Conservation (phyloP, 2,888 invertebrate genomes). For the Miltochrista miniata region DNA sequence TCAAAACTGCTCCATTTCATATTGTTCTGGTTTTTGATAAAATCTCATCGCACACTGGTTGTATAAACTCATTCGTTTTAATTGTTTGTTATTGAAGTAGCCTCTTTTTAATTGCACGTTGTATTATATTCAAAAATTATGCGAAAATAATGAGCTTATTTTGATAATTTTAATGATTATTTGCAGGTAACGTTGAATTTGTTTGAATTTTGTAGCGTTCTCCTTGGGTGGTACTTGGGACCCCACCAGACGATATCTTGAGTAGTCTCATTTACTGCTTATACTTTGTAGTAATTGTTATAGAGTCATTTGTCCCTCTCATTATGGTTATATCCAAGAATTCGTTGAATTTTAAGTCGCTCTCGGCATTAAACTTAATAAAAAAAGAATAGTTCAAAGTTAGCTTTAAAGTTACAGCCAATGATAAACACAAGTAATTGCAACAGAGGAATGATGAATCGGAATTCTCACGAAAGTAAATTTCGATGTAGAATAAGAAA, state of each 20-base stretch:
- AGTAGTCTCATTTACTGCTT: conserved; percentile 3
- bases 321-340: neutral
- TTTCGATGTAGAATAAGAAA: no score
- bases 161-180: conserved; percentile 36
- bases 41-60: conserved; percentile 24
- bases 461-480: no score
- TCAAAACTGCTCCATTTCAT: conserved; percentile 20
- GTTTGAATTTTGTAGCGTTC: conserved; percentile 16
- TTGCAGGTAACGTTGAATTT: conserved; percentile 27
- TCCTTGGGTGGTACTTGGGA: conserved; percentile 27
- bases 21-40: conserved; percentile 33
- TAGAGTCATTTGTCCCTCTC: neutral
- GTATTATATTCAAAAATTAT: conserved; percentile 46
- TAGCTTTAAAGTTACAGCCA: no score
- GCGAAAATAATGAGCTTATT: conserved; percentile 48
- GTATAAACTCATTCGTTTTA: conserved; percentile 22
- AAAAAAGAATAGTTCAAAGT: no score
- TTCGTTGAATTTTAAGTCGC: neutral
- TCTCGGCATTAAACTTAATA: no score
- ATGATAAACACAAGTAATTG: no score
- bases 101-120: conserved; percentile 30
- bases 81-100: conserved; percentile 39
- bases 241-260: neutral
- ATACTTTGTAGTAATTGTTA: neutral
- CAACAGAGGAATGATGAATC: no score